Percentiles rank a stretch among this genome's conserved stretches.
These are phyloP conservation scores for Tautogolabrus adspersus DNA, from an alignment of 2,113 vertebrate species.

Conservation along the genomic window DNA sequence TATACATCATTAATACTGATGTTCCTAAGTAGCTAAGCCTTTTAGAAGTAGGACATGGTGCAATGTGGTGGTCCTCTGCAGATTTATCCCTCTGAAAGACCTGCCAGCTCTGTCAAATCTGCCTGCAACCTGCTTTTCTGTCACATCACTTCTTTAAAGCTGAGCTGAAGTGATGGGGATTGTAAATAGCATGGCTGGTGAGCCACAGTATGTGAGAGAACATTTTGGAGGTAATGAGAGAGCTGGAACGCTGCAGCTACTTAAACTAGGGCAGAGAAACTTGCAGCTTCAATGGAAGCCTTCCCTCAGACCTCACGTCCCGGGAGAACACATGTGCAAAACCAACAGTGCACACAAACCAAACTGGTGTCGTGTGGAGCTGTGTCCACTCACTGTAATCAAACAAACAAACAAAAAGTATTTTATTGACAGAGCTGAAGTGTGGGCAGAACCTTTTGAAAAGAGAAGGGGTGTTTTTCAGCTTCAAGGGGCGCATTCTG, in stretches of 20 bases:
- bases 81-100: constrained; percentile 54
- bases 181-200: constrained; percentile 73
- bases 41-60: constrained; percentile 59
- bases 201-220: constrained; percentile 68
- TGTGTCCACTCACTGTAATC: constrained; percentile 24
- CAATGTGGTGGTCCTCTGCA: constrained; percentile 53
- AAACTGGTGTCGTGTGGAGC: constrained; percentile 29
- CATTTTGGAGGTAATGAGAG: constrained; percentile 76
- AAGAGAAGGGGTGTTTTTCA: constrained; percentile 22
- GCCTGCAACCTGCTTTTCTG: constrained; percentile 71
- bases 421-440: constrained; percentile 17
- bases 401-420: constrained; percentile 41
- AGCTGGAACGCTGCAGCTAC: constrained; percentile 36
- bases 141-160: constrained; percentile 73
- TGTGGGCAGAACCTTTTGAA: not conserved
- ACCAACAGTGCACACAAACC: constrained; percentile 50
- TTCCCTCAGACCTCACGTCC: constrained; percentile 61
- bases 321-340: constrained; percentile 53
- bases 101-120: constrained; percentile 72
- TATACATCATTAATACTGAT: constrained; percentile 75
- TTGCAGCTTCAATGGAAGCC: constrained; percentile 49
- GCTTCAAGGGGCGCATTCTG: constrained; percentile 5
- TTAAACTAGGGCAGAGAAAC: constrained; percentile 69
- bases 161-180: constrained; percentile 60
- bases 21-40: constrained; percentile 69